Percentiles rank a stretch among this genome's conserved stretches.
Conservation (phyloP, 2,888 invertebrate genomes). For the Deladenus siricidicola region DNA sequence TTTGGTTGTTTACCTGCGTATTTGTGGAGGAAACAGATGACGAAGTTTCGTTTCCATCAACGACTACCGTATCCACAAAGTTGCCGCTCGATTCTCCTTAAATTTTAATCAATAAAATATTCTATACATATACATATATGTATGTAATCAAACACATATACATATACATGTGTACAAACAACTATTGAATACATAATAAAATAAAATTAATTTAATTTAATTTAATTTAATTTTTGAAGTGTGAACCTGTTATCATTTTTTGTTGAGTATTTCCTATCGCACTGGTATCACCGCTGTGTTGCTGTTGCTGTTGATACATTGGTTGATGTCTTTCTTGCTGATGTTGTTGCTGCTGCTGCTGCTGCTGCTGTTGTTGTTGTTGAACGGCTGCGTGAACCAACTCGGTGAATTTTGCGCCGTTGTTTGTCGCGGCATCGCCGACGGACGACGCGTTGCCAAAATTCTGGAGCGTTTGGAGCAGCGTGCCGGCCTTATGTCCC, state of each 20-base stretch:
- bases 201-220: no score
- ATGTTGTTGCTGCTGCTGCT: constrained; percentile 9
- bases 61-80: constrained; percentile 31
- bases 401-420: constrained; percentile 1
- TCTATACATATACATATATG: no score
- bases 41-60: constrained; percentile 40
- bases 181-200: no score
- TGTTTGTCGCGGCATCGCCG: not conserved
- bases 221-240: no score
- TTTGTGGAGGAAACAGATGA: constrained; percentile 48
- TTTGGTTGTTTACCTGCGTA: constrained; percentile 41
- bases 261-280: not conserved
- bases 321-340: not conserved
- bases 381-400: constrained; percentile 10
- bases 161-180: no score
- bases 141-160: no score
- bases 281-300: not conserved
- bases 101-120: no score
- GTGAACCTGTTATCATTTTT: not conserved
- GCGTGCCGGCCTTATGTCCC: not conserved
- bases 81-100: no score
- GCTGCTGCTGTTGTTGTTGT: constrained; percentile 11
- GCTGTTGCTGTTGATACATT: not conserved
- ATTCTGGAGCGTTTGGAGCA: constrained; percentile 2
- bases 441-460: not conserved